Conservation (phyloP, 2,797 vertebrate species). For the Eurystomus glaucurus region DNA sequence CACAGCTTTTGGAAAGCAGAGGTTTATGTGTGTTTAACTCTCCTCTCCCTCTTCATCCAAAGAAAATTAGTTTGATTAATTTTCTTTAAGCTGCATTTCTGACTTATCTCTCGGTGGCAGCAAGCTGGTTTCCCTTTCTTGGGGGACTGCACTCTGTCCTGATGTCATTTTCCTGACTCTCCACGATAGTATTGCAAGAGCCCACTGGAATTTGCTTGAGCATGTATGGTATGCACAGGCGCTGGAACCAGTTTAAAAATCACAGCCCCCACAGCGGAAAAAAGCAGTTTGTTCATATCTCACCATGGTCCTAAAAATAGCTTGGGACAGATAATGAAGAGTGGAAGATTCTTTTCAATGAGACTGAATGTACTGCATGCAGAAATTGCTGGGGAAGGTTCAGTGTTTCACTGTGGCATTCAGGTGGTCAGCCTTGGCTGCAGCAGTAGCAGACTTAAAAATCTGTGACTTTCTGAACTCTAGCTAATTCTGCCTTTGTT, state of each 20-base stretch:
- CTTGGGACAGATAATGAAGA: slow-evolving; percentile 52
- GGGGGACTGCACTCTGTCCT: neutral
- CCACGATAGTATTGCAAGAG: slow-evolving; percentile 17
- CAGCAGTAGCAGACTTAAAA: neutral
- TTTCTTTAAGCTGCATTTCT: neutral
- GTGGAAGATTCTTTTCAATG: slow-evolving; percentile 41
- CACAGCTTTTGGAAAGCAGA: neutral
- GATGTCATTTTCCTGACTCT: neutral
- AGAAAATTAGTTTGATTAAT: neutral
- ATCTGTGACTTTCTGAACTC: neutral
- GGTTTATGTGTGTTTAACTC: neutral
- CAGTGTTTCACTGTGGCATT: neutral
- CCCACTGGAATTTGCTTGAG: slow-evolving; percentile 38
- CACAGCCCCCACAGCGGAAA: neutral
- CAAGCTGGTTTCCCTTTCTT: neutral
- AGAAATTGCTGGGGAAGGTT: neutral
- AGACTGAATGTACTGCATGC: slow-evolving; percentile 57
- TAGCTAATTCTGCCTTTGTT: neutral
- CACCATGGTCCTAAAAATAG: slow-evolving; percentile 57
- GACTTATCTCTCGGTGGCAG: neutral
- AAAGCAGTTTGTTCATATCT: slow-evolving; percentile 59
- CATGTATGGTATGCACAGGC: slow-evolving; percentile 23
- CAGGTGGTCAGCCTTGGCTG: neutral
- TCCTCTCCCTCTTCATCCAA: neutral
- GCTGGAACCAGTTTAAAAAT: slow-evolving; percentile 36